Percentiles rank a stretch among this genome's conserved stretches.
Conservation (phyloP, 2,113 vertebrate genomes). For the Spilogale gracilis region DNA sequence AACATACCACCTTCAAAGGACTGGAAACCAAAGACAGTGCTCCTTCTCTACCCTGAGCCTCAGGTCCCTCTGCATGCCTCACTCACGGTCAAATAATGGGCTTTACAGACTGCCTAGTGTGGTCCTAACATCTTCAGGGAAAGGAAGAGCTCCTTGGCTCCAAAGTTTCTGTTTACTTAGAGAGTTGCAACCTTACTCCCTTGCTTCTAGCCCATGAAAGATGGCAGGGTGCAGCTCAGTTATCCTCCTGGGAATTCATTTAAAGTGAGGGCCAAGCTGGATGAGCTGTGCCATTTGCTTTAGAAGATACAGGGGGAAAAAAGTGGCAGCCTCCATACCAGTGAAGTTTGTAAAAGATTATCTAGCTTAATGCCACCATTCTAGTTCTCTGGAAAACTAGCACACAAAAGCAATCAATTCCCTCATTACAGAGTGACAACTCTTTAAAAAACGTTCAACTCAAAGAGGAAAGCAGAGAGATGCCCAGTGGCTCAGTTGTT, state of each 20-base stretch:
- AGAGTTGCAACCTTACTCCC: slow-evolving; percentile 65
- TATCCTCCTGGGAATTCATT: slow-evolving; percentile 11
- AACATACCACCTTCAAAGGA: background rate
- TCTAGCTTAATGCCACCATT: background rate
- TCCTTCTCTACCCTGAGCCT: background rate
- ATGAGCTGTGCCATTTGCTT: slow-evolving; percentile 7
- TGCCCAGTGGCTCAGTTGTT: no score
- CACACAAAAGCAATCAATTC: slow-evolving; percentile 10
- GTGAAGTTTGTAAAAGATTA: slow-evolving; percentile 47
- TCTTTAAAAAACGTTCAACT: background rate
- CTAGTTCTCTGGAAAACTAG: slow-evolving; percentile 50
- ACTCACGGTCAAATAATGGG: background rate
- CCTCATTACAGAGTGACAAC: slow-evolving; percentile 8
- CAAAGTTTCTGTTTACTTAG: slow-evolving; percentile 39
- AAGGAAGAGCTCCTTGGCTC: background rate
- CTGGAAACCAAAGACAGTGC: slow-evolving; percentile 7
- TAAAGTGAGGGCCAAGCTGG: slow-evolving; percentile 2
- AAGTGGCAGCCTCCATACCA: background rate
- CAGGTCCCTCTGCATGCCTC: background rate
- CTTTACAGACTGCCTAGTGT: background rate
- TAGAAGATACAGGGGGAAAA: background rate
- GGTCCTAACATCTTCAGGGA: background rate
- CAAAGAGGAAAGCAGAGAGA: background rate
- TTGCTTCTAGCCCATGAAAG: slow-evolving; percentile 35
- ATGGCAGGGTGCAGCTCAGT: slow-evolving; percentile 41